Evolutionary conservation across 2,888 invertebrate genomes (phyloP), one percentile per base, ranked within the genome.

Genomic region (Synergus itoensis): DNA sequence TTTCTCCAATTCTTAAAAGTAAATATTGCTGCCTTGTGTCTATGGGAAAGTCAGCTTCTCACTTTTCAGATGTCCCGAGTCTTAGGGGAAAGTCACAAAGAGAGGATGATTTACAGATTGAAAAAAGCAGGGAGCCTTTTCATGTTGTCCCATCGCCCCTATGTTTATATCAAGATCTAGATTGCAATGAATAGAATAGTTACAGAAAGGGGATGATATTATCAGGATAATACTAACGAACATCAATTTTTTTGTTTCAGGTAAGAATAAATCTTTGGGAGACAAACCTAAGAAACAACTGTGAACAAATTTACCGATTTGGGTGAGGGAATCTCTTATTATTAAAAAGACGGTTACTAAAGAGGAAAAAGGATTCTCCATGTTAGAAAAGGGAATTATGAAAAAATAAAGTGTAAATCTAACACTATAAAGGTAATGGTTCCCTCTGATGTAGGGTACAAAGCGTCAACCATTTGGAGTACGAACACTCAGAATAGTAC

Each of bases 131-230:
- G 41, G 64, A 40, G 41, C 64, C 64, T n/a, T 65, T 65, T 65
- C n/a, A 36, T 65, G n/a, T 40, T 9, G 40, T 40, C 41, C 64
- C 64, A n/a, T 40, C 18, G 36, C 40, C 64, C 64, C 64, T 41
- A 36, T 65, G 40, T 65, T 65, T 40, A n/a, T 65, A 65, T 41
- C 64, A 12, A 60, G 60, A 60, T 57, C 57, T 60, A 60, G 64
- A n/a, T 65, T 40, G 16, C 36, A 5, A 36, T 40, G 64, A 41
- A 65, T 40, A 2, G 41, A 16, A 36, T n/a, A n/a, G 40, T 9
- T 11, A 21, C 11, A 63, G 36, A 41, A n/a, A 40, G 64, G 64
- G 63, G n/a, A 64, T 65, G 16, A 65, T 40, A 40, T 60, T 21
- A 21, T 60, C n/a, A 41, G 40, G 36, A 40, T 40, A 18, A 28